phyloP scores from a whole-genome alignment of 2,888 invertebrate genomes.

The Drosophila peninsularis region DNA sequence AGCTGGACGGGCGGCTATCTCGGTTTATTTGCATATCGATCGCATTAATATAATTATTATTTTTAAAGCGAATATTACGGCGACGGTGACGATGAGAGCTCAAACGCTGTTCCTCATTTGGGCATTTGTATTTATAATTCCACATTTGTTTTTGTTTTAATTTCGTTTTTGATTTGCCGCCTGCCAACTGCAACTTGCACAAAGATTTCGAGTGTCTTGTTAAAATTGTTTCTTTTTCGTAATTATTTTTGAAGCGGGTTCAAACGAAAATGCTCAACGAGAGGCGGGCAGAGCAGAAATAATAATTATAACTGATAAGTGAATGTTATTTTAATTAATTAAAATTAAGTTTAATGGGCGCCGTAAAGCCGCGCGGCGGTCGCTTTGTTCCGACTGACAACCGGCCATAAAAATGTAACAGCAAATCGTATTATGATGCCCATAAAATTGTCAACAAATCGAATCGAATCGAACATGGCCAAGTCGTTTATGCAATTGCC shows the following conservation, averaged over 20 bases:
- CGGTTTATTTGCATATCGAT: conserved; percentile 74
- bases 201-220: conserved; percentile 1
- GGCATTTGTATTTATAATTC: conserved; percentile 16
- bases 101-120: conserved; percentile 21
- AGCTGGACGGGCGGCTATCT: conserved; percentile 52
- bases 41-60: conserved; percentile 66
- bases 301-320: conserved; percentile 65
- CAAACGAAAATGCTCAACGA: conserved; percentile 35
- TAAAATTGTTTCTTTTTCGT: not conserved
- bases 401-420: conserved; percentile 45
- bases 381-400: conserved; percentile 41
- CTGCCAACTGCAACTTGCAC: conserved; percentile 11
- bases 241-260: conserved; percentile 26
- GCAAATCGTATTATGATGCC: conserved; percentile 63
- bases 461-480: conserved; percentile 47
- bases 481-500: conserved; percentile 62
- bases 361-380: conserved; percentile 39
- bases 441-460: conserved; percentile 55
- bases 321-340: conserved; percentile 76
- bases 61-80: conserved; percentile 39
- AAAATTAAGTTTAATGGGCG: conserved; percentile 67
- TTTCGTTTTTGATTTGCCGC: conserved; percentile 17
- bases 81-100: conserved; percentile 20
- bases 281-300: not conserved
- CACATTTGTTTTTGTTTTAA: not conserved